These are phyloP conservation scores for Styela plicata DNA, from an alignment of 23 tunicate genomes.

Conservation along the genomic window DNA sequence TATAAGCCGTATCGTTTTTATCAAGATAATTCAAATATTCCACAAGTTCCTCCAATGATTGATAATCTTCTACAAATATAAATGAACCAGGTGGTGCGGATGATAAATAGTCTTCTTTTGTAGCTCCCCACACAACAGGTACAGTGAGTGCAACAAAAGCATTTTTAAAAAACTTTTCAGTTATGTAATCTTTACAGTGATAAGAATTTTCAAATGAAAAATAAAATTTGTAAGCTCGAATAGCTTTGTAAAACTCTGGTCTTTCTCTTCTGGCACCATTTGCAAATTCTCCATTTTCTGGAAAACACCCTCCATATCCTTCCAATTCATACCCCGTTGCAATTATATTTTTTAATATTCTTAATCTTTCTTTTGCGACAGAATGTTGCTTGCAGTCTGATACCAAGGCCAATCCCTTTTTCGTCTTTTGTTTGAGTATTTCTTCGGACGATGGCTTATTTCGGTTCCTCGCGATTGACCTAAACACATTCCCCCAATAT, in stretches of 20 bases:
- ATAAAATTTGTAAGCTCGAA: constrained; percentile 18
- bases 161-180: neutral
- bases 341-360: neutral
- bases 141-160: neutral
- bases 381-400: neutral
- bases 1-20: neutral
- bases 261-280: neutral
- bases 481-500: neutral
- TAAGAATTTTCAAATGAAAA: constrained; percentile 33
- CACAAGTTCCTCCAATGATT: neutral
- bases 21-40: constrained; percentile 1
- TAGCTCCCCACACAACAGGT: constrained; percentile 22
- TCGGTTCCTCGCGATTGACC: neutral
- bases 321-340: constrained; percentile 9
- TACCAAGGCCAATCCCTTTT: neutral
- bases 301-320: neutral
- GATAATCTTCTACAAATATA: constrained; percentile 1
- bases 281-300: neutral
- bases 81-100: constrained; percentile 10
- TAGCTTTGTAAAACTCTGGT: neutral
- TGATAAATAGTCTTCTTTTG: neutral
- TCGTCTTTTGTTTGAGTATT: neutral
- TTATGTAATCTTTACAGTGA: constrained; percentile 23
- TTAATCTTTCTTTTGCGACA: neutral
- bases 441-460: neutral